Evolutionary conservation across 2,888 invertebrate genomes (phyloP).

Genomic region (Kuschelorhynchus macadamiae): DNA sequence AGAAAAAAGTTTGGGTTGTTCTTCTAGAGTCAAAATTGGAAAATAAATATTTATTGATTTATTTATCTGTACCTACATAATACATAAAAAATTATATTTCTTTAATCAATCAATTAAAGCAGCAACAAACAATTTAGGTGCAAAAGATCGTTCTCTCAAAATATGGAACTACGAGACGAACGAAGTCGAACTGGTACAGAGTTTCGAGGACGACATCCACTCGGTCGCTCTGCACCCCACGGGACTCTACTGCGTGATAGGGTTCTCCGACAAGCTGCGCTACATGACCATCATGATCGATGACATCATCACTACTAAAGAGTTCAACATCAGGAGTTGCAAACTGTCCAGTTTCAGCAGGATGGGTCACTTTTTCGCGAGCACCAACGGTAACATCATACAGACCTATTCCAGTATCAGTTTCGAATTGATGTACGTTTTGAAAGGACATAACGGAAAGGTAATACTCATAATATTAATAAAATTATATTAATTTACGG

Average conservation of each 20-base stretch:
- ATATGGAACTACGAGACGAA: slow-evolving; percentile 94
- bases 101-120: no score
- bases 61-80: no score
- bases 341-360: slow-evolving; percentile 85
- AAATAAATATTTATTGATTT: no score
- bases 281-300: slow-evolving; percentile 91
- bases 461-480: slow-evolving; percentile 68
- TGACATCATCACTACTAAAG: slow-evolving; percentile 79
- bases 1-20: no score
- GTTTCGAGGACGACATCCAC: slow-evolving; percentile 87
- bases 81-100: no score
- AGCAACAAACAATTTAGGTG: slow-evolving; percentile 68
- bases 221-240: slow-evolving; percentile 83
- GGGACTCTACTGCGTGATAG: slow-evolving; percentile 84
- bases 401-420: slow-evolving; percentile 86
- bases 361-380: slow-evolving; percentile 92
- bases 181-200: slow-evolving; percentile 74
- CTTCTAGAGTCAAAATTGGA: no score
- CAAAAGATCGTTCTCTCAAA: slow-evolving; percentile 85
- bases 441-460: slow-evolving; percentile 86
- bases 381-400: slow-evolving; percentile 88
- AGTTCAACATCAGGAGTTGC: slow-evolving; percentile 76
- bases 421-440: slow-evolving; percentile 80
- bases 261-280: slow-evolving; percentile 91
- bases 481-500: no score